Evolutionary conservation across 30 jellyfish, hydroid and myxozoan genomes (phyloP), one percentile per base, ranked within the genome.

Genomic region (Aurelia sp.): DNA sequence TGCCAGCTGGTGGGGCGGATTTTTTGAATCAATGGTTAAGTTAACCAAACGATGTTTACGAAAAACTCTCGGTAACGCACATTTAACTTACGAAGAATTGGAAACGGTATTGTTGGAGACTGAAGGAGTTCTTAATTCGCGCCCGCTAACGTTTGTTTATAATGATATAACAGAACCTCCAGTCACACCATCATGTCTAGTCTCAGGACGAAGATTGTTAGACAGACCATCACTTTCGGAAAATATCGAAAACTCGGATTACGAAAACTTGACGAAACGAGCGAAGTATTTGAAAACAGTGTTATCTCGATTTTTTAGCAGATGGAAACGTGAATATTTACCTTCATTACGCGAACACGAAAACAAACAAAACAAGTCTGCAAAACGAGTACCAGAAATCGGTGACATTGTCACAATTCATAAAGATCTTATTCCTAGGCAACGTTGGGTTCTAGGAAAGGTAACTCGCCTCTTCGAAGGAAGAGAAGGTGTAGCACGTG

Each of bases 1-100:
- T 15, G 33, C 89, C 52, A 86, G 93, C 0, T 88, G 96, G 92
- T 31, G 63, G 53, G 96, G 93, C 15, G 96, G 96, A 15, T 73
- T 53, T 40, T 88, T 20, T 38, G 96, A 88, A 40, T 15, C 87
- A 40, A 10, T 77, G 78, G 85, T 86, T 6, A 76, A 58, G 57
- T 44, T 27, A 47, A 35, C 76, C 5, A 66, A 86, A 76, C 76
- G 84, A 1, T 76, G 79, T 24, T 52, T 86, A 65, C 38, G 69
- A 38, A 86, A 86, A 55, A 51, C 62, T 51, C 82, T 85, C 18
- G 82, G 89, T 13, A 64, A 48, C 5, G 88, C 94, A 0, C 4
- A 19, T 10, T 6, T 72, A 19, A 10, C 74, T 0, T 15, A 7
- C 31, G 82, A 85, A 57, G 83, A 85, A 52, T 65, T 83, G 10